Percentiles rank a stretch among this genome's conserved stretches.
phyloP scores from a whole-genome alignment of 2,888 invertebrate species.

The Pyrgus malvae region DNA sequence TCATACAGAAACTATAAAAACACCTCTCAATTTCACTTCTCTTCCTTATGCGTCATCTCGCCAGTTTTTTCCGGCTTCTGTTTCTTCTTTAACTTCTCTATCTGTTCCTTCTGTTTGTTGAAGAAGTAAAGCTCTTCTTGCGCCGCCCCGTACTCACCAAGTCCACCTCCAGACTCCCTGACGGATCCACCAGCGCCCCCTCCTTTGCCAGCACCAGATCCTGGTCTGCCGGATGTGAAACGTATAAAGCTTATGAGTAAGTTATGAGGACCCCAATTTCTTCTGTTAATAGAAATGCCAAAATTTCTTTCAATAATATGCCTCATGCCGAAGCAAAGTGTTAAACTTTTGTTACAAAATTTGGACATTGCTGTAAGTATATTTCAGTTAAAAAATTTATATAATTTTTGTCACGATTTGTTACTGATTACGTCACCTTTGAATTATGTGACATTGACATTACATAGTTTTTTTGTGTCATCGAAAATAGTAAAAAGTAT shows the following conservation, averaged over 20 bases:
- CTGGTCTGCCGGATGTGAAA: slow-evolving; percentile 42
- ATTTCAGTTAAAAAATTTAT: no score
- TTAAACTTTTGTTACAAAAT: no score
- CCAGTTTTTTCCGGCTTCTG: slow-evolving; percentile 36
- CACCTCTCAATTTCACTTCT: slow-evolving; percentile 26
- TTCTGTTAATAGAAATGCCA: not conserved
- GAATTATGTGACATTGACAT: no score
- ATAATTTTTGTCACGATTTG: no score
- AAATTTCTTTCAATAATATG: not conserved
- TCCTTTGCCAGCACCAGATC: slow-evolving; percentile 57
- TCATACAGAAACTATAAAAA: no score
- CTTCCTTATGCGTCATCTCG: slow-evolving; percentile 32
- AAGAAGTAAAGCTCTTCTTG: slow-evolving; percentile 65
- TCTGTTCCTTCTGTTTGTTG: slow-evolving; percentile 51
- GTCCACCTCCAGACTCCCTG: slow-evolving; percentile 54
- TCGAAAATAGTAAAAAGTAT: no score
- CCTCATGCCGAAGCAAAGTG: no score
- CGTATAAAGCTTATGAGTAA: slow-evolving; percentile 18
- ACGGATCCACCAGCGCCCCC: slow-evolving; percentile 58
- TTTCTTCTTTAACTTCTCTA: slow-evolving; percentile 53
- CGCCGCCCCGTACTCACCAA: slow-evolving; percentile 56
- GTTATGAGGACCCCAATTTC: not conserved
- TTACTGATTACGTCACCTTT: no score
- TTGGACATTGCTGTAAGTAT: no score
- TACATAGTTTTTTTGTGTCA: no score